phyloP scores from a whole-genome alignment of 2,113 vertebrate genomes.

The Lamprologus ornatipinnis region DNA sequence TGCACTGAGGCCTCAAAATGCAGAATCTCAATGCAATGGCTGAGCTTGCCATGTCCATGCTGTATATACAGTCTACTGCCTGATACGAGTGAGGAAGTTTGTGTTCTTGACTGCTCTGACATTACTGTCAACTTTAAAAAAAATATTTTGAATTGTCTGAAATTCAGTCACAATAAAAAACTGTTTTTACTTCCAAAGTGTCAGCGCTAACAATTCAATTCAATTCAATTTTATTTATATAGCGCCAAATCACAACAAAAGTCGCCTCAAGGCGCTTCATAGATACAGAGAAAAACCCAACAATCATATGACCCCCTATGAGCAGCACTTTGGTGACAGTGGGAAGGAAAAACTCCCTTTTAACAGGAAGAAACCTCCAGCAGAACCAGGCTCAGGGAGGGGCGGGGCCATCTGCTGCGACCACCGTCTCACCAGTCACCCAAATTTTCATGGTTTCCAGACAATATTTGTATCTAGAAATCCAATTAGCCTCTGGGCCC shows the following conservation, averaged over 20 bases:
- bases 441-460: background rate
- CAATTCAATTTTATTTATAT: no score
- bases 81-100: background rate
- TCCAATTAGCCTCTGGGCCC: background rate
- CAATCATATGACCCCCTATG: no score
- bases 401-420: no score
- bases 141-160: background rate
- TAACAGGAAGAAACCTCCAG: no score
- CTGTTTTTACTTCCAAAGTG: background rate
- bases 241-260: no score
- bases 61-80: background rate
- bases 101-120: background rate
- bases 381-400: no score
- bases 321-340: no score
- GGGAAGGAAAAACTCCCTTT: no score
- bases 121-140: background rate
- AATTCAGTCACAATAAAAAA: background rate
- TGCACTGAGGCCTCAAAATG: background rate
- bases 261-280: no score
- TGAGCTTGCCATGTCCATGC: background rate
- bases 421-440: background rate
- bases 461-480: background rate
- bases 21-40: background rate
- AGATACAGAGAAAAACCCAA: no score
- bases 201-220: no score